These are phyloP conservation scores for Cyphomyrus plagiostoma DNA, from an alignment of 2,113 vertebrate species.

Conservation along the genomic window DNA sequence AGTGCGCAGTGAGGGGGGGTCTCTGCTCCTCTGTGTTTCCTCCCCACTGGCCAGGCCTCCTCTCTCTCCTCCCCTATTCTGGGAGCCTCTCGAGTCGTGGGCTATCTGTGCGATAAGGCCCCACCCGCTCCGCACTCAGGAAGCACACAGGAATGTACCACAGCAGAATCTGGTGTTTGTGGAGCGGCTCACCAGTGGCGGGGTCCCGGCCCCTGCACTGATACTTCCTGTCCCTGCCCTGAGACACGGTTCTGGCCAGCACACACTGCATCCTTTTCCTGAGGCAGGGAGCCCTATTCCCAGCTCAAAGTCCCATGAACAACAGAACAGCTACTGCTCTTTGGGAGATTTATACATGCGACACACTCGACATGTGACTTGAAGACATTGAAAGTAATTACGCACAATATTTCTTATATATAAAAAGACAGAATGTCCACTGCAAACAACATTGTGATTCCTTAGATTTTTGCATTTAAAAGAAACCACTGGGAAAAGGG, in stretches of 20 bases:
- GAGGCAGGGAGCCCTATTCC: slow-evolving; percentile 65
- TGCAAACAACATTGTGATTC: background rate
- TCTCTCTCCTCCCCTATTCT: slow-evolving; percentile 48
- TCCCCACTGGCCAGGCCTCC: background rate
- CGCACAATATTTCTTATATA: background rate
- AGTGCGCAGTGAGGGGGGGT: background rate
- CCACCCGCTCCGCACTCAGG: slow-evolving; percentile 55
- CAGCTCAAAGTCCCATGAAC: slow-evolving; percentile 38
- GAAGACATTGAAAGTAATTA: background rate
- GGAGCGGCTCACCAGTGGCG: slow-evolving; percentile 46
- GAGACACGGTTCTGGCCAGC: slow-evolving; percentile 56
- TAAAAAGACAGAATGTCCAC: background rate
- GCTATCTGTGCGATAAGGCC: slow-evolving; percentile 64
- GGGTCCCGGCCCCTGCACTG: slow-evolving; percentile 23
- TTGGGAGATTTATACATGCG: background rate
- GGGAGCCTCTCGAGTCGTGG: slow-evolving; percentile 54
- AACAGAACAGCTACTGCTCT: background rate
- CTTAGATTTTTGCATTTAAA: background rate
- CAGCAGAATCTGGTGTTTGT: slow-evolving; percentile 61
- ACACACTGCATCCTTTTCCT: slow-evolving; percentile 73
- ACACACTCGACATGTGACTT: background rate
- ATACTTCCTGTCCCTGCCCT: slow-evolving; percentile 55
- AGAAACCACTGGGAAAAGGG: background rate
- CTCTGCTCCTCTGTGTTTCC: background rate
- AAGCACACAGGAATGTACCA: slow-evolving; percentile 66